phyloP scores from a whole-genome alignment of 2,888 invertebrate species.

The Tenthredo mesomela region DNA sequence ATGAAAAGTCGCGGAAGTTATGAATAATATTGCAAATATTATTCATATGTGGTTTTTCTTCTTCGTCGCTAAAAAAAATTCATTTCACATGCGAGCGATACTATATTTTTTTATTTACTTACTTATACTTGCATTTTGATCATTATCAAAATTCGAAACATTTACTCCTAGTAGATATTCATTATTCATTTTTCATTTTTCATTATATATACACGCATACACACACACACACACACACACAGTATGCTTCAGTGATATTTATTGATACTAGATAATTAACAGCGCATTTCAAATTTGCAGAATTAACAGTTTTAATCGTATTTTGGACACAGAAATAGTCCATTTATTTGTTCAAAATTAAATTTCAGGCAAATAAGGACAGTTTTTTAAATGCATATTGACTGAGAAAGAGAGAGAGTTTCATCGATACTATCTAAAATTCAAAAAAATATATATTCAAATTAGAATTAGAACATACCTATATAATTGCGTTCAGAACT shows the following conservation, averaged over 20 bases:
- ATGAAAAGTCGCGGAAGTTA: not conserved
- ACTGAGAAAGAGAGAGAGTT: not conserved
- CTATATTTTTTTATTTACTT: too few relatives aligned
- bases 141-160: not conserved
- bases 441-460: not conserved
- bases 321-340: not conserved
- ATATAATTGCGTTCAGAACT: not conserved
- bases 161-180: not conserved
- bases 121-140: not conserved
- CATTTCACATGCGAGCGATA: not conserved
- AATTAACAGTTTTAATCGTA: slow-evolving; percentile 15
- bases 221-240: too few relatives aligned
- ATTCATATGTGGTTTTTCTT: not conserved
- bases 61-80: not conserved
- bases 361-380: not conserved
- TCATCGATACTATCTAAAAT: not conserved
- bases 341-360: not conserved
- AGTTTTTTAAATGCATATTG: not conserved
- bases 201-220: not conserved
- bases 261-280: not conserved
- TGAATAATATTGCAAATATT: not conserved
- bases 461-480: slow-evolving; percentile 51
- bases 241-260: not conserved
- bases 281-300: not conserved
- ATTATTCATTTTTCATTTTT: not conserved